Evolutionary conservation across 2,888 invertebrate genomes (phyloP), one percentile per base, ranked within the genome.

Genomic region (Itoplectis maculator): DNA sequence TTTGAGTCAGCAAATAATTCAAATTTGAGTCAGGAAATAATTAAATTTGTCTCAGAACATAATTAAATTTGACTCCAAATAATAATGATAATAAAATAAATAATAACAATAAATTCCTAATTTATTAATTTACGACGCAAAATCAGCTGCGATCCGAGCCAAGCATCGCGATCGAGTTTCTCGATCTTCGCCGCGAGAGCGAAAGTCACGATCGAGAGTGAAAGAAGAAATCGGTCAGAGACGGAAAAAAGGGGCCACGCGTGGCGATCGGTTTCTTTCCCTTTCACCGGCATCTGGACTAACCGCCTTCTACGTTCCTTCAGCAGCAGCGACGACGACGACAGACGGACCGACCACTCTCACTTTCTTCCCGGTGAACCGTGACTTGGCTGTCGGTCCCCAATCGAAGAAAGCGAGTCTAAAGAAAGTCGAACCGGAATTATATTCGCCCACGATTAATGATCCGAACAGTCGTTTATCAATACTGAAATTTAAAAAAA

Each of bases 251-350:
- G 69, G 68, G 29, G 23, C 13, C 45, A 65, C 61, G 65, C 47
- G 75, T 66, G 56, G 35, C 45, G 42, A 47, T 49, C 40, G 61
- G 35, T 78, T 59, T 82, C 84, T 89, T 89, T 92, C 90, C 89
- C 91, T 92, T 92, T 92, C 92, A 88, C 90, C 87, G 91, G 91
- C 88, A 91, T 91, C 90, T 88, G 88, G 90, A 88, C 89, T 80
- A 85, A 86, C 87, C 87, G 86, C 88, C 87, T 89, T 87, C 86
- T 79, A 68, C 81, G 47, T 66, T 88, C 87, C 86, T 85, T 82
- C 80, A 47, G 66, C 78, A 7, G 8, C 66, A 23, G 20, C 18
- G 54, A 18, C 65, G 29, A 5, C 29, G 29, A 29, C 29, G 29
- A 3, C 29, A 5, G 29, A 29, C 15, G 45, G 47, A 37, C n/a